Base-by-base conservation (phyloP, 2,888 invertebrate genomes). In the Andrena flavipes region DNA sequence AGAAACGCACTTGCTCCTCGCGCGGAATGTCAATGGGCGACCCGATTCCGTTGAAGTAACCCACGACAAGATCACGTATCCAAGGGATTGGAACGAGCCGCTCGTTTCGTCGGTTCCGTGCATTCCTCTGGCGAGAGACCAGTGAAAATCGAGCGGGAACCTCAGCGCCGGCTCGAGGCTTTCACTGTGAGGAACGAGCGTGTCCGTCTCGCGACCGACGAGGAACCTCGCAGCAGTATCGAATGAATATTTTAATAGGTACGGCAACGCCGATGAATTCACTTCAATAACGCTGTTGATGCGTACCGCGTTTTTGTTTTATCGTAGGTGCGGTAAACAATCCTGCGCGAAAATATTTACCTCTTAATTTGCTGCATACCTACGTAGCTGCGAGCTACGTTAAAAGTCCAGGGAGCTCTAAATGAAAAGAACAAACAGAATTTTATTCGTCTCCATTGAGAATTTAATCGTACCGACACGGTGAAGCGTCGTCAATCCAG, bases 21-120 rank as follows among this genome's bases (percentile, higher is more conserved):
- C 69, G 72, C 80, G 70, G 80, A 87, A 87, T 84, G 78, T 80
- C 84, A 88, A 86, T 85, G 82, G 70, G 70, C 73, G 78, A 74
- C 77, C 84, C 74, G 75, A 73, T 78, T 82, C 78, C 72, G 35
- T 74, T 71, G 60, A 72, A 74, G n/a, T 67, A 72, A 80, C 60
- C 63, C 26, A 56, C 59, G 42, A 56, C 23, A 26, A 23, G 51
- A 62, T 59, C 67, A 30, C 42, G 51, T 13, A 30, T 26, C 42
- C 26, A 26, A 48, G 67, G 62, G 80, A 80, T 72, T 56, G 80
- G 63, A 16, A 23, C 64, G 1, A 30, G 29, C 35, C n/a, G 48
- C 59, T 60, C 42, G 60, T 63, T 62, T 63, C 51, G 56, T 23
- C 56, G 10, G 20, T 56, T 26, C 23, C 23, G 20, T 56, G 26